phyloP scores from a whole-genome alignment of 2,113 vertebrate genomes.

The Aphelocoma coerulescens region DNA sequence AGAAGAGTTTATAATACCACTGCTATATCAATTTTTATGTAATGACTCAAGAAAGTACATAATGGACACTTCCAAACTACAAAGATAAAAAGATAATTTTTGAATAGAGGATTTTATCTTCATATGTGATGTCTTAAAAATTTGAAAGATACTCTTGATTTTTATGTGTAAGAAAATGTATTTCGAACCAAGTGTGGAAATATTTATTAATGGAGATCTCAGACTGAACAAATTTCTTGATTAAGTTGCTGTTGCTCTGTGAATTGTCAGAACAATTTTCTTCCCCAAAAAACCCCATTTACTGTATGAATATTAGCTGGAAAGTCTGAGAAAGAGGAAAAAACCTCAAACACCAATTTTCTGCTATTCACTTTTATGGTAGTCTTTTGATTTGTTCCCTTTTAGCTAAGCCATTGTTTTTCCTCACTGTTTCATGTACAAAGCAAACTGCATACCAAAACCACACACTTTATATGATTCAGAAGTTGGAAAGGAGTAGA shows the following conservation, averaged over 20 bases:
- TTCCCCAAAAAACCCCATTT: constrained; percentile 46
- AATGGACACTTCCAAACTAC: not conserved
- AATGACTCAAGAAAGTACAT: not conserved
- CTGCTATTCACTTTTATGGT: not conserved
- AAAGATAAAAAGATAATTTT: not conserved
- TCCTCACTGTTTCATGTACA: constrained; percentile 51
- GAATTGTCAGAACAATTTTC: constrained; percentile 52
- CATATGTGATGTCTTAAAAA: not conserved
- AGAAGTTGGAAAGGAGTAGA: constrained; percentile 8
- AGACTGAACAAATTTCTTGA: constrained; percentile 15
- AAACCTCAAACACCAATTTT: not conserved
- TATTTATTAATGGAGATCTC: not conserved
- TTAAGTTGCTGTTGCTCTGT: constrained; percentile 15
- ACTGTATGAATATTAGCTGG: constrained; percentile 34
- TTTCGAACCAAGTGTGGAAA: not conserved
- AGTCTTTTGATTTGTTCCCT: constrained; percentile 42
- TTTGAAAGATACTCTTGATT: not conserved
- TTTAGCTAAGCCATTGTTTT: constrained; percentile 47
- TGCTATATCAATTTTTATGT: not conserved
- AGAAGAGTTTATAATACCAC: not conserved
- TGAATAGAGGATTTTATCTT: not conserved
- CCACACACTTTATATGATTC: constrained; percentile 18
- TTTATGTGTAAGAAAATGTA: not conserved
- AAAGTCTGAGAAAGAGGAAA: constrained; percentile 3
- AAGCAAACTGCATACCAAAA: constrained; percentile 60